Conservation (phyloP, 2,113 vertebrate genomes). For the Ageneiosus marmoratus region DNA sequence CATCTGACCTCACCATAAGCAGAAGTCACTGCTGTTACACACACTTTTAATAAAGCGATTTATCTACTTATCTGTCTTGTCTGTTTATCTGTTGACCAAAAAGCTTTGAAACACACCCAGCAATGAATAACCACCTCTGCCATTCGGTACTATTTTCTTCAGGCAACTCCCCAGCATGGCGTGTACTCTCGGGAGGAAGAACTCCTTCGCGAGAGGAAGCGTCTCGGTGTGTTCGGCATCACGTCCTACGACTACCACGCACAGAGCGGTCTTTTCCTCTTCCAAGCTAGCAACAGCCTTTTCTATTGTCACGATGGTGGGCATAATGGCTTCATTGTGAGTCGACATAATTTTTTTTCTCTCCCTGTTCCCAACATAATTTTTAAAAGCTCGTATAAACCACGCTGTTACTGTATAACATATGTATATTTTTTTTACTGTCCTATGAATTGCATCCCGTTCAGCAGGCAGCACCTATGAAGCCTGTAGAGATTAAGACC, state of each 20-base stretch:
- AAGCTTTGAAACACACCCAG: background rate
- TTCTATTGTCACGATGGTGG: constrained; percentile 94
- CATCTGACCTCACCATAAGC: too few species aligned
- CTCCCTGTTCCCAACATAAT: background rate
- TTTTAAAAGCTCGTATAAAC: background rate
- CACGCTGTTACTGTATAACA: background rate
- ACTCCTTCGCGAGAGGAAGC: constrained; percentile 89
- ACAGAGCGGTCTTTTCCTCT: constrained; percentile 92
- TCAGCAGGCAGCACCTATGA: constrained; percentile 88
- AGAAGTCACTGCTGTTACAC: too few species aligned
- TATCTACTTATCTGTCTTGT: too few species aligned
- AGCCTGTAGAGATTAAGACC: constrained; percentile 93
- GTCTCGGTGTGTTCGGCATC: constrained; percentile 93
- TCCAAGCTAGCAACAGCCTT: constrained; percentile 97
- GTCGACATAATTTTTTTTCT: constrained; percentile 53
- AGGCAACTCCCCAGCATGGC: constrained; percentile 94
- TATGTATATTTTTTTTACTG: background rate
- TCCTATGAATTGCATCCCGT: constrained; percentile 55
- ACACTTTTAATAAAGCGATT: too few species aligned
- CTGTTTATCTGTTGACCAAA: background rate
- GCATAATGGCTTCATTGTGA: constrained; percentile 93
- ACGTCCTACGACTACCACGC: constrained; percentile 96
- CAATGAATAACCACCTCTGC: background rate
- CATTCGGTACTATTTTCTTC: background rate
- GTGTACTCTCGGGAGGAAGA: constrained; percentile 95